Conservation (phyloP, 2,888 invertebrate species). For the Caenorhabditis panamensis region DNA sequence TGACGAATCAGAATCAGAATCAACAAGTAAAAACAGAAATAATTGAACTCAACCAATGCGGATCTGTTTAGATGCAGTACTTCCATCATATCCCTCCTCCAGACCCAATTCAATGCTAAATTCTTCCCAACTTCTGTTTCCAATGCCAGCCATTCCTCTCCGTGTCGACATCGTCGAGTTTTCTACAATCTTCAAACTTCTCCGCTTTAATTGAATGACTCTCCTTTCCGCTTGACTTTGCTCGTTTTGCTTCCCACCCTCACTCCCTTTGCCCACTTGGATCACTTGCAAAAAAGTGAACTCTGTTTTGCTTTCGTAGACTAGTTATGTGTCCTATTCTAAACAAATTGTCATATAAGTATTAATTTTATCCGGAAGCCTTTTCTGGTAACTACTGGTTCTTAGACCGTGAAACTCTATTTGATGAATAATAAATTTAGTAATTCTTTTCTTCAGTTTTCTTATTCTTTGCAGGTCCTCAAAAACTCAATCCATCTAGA, state of each 20-base stretch:
- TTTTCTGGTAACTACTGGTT: slow-evolving; percentile 4
- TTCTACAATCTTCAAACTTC: too few relatives aligned
- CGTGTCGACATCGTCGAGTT: not conserved
- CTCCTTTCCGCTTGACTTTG: too few relatives aligned
- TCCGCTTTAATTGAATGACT: too few relatives aligned
- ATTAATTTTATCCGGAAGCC: not conserved
- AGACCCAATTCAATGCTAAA: not conserved
- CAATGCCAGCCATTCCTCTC: too few relatives aligned
- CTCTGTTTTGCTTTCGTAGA: not conserved
- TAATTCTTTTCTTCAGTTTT: too few relatives aligned
- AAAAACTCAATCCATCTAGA: too few relatives aligned
- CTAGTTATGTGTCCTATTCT: not conserved
- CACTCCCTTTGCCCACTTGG: too few relatives aligned
- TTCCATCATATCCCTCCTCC: not conserved
- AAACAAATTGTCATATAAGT: slow-evolving; percentile 15
- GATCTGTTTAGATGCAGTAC: slow-evolving; percentile 7
- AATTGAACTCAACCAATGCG: too few relatives aligned
- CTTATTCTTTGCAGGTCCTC: too few relatives aligned
- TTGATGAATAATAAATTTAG: not conserved
- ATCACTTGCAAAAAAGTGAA: not conserved
- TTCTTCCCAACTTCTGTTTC: not conserved
- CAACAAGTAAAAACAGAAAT: not conserved
- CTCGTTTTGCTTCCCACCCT: too few relatives aligned
- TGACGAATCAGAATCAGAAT: not conserved
- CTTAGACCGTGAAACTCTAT: slow-evolving; percentile 5